Percentiles rank a stretch among this genome's conserved stretches.
Evolutionary conservation across 2,797 vertebrate species (phyloP).

Genomic region (Platalea minor): DNA sequence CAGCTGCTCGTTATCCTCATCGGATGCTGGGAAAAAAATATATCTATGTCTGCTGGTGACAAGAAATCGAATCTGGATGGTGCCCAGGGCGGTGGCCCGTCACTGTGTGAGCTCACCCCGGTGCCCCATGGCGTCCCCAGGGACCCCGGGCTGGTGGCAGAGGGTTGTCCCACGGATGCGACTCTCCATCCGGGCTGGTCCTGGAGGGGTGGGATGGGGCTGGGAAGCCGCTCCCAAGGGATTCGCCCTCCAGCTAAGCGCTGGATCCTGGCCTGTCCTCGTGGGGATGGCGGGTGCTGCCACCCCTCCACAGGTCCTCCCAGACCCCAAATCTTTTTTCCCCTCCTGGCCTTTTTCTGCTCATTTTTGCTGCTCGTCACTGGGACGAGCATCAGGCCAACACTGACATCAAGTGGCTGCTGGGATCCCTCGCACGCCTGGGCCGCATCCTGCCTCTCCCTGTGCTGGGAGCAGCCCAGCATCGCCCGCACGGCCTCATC

Average conservation of each 20-base stretch:
- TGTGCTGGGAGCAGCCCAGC: background rate
- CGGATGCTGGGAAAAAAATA: background rate
- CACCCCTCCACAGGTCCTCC: background rate
- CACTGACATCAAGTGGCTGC: conserved; percentile 32
- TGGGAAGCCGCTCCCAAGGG: background rate
- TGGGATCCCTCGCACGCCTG: background rate
- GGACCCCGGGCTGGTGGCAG: no score
- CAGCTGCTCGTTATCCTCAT: fast-evolving
- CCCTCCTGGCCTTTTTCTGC: background rate
- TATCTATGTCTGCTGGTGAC: background rate
- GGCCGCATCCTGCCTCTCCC: background rate
- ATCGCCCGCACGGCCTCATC: background rate
- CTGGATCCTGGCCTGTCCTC: background rate
- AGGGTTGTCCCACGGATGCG: fast-evolving
- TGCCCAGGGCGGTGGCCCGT: fast-evolving
- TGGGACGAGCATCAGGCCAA: background rate
- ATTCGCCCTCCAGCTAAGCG: fast-evolving
- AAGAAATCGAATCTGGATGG: background rate
- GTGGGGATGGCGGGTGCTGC: fast-evolving
- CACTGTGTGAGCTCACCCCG: background rate
- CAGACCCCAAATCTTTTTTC: background rate
- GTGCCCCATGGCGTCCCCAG: background rate
- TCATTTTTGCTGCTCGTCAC: background rate
- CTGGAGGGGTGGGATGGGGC: background rate
- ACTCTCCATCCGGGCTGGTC: background rate